Base-by-base conservation (phyloP, 2,797 vertebrate species). In the Mus caroli region DNA sequence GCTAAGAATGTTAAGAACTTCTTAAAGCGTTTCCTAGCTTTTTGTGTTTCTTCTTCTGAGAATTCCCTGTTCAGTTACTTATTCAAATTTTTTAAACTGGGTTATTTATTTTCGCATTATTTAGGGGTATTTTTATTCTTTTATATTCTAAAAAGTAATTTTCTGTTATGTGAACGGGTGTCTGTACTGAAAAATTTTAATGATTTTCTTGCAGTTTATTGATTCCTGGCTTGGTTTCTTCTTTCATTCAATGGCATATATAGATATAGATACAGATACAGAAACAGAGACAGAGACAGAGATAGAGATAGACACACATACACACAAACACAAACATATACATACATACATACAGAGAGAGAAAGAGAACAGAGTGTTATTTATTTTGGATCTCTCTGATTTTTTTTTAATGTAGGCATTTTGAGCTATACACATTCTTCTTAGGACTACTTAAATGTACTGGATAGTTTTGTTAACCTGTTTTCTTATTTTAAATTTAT, bases 261-360 rank as follows among this genome's bases (percentile, higher is more conserved):
- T 50, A 67, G 15, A n/a, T n/a, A 22, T 1, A 73, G 54, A 54
- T 4, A 54, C 4, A 73, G 54, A 54, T 3, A 54, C 0, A 54
- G 54, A 54, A 3, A 54, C 5, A 54, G 54, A 54, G 54, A 54
- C 15, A 17, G 52, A 54, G 14, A 54, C 15, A 24, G 6, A 40
- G 22, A 64, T 31, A 5, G 54, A 54, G 15, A 54, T 0, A 54
- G 54, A 54, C 14, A 54, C 3, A 54, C 4, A 31, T 0, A 64
- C 13, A 64, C 6, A 15, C 12, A 46, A 46, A 64, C 3, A 64
- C 3, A 31, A 1, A 67, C 1, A 67, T 0, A 67, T 0, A 67
- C 2, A 69, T 2, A n/a, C 17, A n/a, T 1, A 71, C n/a, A 71
- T 4, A 71, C 7, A 71, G 7, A 37, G 34, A 71, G 67, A 20